Base-by-base conservation (phyloP, 1,140 invertebrate species). In the Ostrea edulis region DNA sequence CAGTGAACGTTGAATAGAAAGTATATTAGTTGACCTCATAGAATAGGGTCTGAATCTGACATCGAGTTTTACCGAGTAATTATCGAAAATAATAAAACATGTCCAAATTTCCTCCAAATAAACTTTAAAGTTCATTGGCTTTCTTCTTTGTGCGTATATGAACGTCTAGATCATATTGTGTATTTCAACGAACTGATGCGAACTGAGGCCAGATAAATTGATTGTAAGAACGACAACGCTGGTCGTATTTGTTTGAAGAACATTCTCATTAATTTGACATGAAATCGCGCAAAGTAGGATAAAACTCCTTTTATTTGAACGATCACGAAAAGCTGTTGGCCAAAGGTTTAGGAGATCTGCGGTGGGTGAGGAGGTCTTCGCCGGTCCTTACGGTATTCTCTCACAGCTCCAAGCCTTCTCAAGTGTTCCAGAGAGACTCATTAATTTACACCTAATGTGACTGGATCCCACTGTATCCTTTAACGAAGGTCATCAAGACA, bases 211-310 rank as follows among this genome's bases (percentile, higher is more conserved):
- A 77, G 68, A 77, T 25, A 4, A 35, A 77, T 77, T 77, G 68
- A 77, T 77, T 77, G 68, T 35, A 11, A 25, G 68, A 29, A 29
- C 29, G 25, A 77, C 29, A 77, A 77, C 68, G 17, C 9, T 77
- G 29, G 68, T 25, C 68, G 68, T 25, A 77, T 77, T 77, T 77
- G 68, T 77, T 77, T 77, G 68, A 77, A 77, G 68, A 77, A 77
- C 25, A 9, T 77, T 77, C 68, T 77, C 68, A 77, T 77, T 77
- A 77, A 77, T 77, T 77, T 77, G 68, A 77, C 68, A 77, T 77
- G 68, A 77, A 77, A 77, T 77, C 29, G 68, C 68, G 25, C 68
- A 14, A 25, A 77, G 68, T 29, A 35, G 35, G 68, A 77, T 77
- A 77, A 77, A 77, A 77, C 68, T 25, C 14, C 68, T 77, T 77